Percentiles rank a stretch among this genome's conserved stretches.
These are phyloP conservation scores for Corythucha ciliata DNA, from an alignment of 2,888 invertebrate species.

Conservation along the genomic window DNA sequence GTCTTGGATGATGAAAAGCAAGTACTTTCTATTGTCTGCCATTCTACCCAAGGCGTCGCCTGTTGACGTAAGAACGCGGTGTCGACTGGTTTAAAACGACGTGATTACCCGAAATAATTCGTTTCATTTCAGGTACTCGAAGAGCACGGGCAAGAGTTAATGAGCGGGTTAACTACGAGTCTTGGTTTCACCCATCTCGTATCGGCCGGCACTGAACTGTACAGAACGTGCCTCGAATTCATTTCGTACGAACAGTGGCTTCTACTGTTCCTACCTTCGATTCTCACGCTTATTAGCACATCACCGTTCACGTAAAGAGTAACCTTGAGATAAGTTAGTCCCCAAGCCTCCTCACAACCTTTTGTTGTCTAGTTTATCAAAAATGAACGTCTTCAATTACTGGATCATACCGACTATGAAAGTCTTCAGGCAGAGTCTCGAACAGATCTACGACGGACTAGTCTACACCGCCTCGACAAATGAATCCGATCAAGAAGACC, in stretches of 20 bases:
- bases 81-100: neutral
- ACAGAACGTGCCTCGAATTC: conserved; percentile 40
- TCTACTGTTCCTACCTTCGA: conserved; percentile 26
- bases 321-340: no score
- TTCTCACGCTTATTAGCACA: conserved; percentile 19
- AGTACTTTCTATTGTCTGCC: conserved; percentile 50
- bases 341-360: no score
- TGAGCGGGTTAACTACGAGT: conserved; percentile 28
- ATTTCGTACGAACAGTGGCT: conserved; percentile 23
- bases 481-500: conserved; percentile 1
- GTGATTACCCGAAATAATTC: neutral
- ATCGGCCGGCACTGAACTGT: conserved; percentile 53
- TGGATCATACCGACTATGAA: conserved; percentile 47
- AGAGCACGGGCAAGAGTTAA: conserved; percentile 22
- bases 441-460: conserved; percentile 23
- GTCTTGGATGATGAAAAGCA: conserved; percentile 52
- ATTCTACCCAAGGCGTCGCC: conserved; percentile 39
- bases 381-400: conserved; percentile 46
- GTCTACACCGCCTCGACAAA: conserved; percentile 11
- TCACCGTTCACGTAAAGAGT: conserved; percentile 24
- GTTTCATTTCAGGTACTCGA: neutral
- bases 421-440: conserved; percentile 39
- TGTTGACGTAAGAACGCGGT: conserved; percentile 30
- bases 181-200: conserved; percentile 43
- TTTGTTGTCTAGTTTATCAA: conserved; percentile 36